phyloP scores from a whole-genome alignment of 2,888 invertebrate species.

The Kryphioiulus occultus region DNA sequence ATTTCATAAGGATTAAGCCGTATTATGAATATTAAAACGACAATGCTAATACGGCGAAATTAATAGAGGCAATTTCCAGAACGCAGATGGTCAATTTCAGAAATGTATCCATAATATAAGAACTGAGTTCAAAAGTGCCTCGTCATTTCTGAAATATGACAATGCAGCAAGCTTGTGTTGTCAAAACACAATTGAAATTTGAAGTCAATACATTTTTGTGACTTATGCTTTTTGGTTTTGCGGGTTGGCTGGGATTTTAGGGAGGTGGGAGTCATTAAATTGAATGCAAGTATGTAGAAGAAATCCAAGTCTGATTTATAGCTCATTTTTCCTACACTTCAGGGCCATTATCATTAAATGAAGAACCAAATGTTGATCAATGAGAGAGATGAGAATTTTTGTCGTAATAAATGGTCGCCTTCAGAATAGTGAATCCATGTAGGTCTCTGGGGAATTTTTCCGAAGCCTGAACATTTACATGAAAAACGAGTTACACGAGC shows the following conservation, averaged over 20 bases:
- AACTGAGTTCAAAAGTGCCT: no score
- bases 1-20: not conserved
- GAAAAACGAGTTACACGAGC: conserved; percentile 25
- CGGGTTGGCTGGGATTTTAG: not conserved
- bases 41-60: not conserved
- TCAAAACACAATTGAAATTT: no score
- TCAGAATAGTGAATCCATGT: not conserved
- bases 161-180: no score
- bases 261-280: not conserved
- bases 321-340: conserved; percentile 7
- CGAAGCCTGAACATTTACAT: conserved; percentile 7
- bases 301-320: not conserved
- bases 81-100: not conserved
- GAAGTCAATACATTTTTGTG: no score
- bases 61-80: not conserved
- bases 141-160: no score
- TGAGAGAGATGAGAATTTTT: conserved; percentile 27
- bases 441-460: not conserved
- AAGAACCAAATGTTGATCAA: conserved; percentile 7
- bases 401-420: conserved; percentile 9
- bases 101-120: no score
- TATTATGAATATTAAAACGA: not conserved
- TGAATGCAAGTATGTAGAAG: not conserved
- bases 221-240: not conserved
- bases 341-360: not conserved